phyloP scores from a whole-genome alignment of 2,113 vertebrate genomes.

The Nibea coibor region DNA sequence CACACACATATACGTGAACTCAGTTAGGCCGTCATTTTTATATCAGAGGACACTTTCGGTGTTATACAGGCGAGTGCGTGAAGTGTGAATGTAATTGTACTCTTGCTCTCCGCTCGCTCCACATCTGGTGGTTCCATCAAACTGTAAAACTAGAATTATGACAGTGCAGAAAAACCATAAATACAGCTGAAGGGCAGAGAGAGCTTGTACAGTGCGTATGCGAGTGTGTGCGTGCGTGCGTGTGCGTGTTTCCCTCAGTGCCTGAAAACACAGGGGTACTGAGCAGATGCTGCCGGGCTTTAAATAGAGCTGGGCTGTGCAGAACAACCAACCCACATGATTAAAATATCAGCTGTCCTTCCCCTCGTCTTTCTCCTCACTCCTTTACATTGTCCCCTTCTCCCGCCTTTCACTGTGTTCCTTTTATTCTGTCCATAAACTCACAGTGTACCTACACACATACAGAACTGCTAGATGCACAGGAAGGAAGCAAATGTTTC shows the following conservation, averaged over 20 bases:
- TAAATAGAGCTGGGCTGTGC: constrained; percentile 77
- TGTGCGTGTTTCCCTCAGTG: constrained; percentile 56
- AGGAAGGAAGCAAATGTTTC: constrained; percentile 42
- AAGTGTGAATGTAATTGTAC: constrained; percentile 6
- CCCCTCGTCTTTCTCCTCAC: constrained; percentile 43
- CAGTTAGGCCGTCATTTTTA: constrained; percentile 27
- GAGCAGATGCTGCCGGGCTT: constrained; percentile 78
- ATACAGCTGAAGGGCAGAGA: constrained; percentile 60
- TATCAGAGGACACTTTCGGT: constrained; percentile 28
- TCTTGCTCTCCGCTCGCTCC: constrained; percentile 14
- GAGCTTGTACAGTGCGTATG: constrained; percentile 38
- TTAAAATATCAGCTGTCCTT: constrained; percentile 79
- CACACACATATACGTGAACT: constrained; percentile 44
- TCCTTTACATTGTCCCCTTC: constrained; percentile 31
- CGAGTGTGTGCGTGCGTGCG: constrained; percentile 39
- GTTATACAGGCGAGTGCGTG: constrained; percentile 21
- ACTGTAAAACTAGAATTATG: constrained; percentile 69
- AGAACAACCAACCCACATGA: constrained; percentile 75
- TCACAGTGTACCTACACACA: constrained; percentile 12
- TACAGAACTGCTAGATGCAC: constrained; percentile 11
- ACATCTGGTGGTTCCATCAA: constrained; percentile 72
- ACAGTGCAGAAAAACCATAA: constrained; percentile 55
- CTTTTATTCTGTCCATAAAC: constrained; percentile 22
- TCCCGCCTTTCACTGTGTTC: constrained; percentile 6
- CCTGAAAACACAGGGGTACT: constrained; percentile 71